These are phyloP conservation scores for Tetraodon nigroviridis DNA, from an alignment of 2,113 vertebrate species.

Conservation along the genomic window DNA sequence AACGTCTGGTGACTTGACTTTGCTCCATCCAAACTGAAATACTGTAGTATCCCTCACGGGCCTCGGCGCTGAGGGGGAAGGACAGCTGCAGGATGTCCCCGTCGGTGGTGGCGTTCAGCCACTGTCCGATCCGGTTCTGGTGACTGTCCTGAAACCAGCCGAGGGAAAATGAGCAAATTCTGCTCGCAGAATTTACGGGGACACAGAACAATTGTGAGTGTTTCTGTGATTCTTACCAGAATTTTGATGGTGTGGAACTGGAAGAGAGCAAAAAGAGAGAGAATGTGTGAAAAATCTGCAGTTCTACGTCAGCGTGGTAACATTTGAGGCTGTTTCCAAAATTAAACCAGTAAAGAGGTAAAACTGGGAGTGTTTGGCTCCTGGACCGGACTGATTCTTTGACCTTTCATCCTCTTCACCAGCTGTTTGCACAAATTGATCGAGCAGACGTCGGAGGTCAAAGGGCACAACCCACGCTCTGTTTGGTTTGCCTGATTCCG, in stretches of 20 bases:
- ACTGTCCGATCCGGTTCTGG: slow-evolving; percentile 65
- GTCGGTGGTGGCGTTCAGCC: slow-evolving; percentile 51
- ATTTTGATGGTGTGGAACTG: slow-evolving; percentile 57
- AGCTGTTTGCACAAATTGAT: neutral
- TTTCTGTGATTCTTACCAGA: slow-evolving; percentile 47
- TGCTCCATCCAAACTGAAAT: slow-evolving; percentile 25
- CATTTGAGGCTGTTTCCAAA: no score
- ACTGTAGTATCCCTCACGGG: slow-evolving; percentile 48
- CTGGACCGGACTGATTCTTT: no score
- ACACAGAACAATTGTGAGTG: neutral
- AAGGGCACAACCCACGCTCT: neutral
- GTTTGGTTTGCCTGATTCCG: neutral
- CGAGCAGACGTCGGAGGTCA: neutral
- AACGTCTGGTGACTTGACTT: slow-evolving; percentile 12
- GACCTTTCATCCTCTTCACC: no score
- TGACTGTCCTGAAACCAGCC: slow-evolving; percentile 45
- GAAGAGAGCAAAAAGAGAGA: slow-evolving; percentile 10
- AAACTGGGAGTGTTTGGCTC: no score
- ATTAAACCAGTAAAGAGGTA: no score
- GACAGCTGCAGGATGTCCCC: slow-evolving; percentile 62
- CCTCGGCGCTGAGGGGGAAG: slow-evolving; percentile 64
- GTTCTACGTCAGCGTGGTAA: neutral
- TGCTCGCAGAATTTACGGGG: neutral
- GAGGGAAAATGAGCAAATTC: neutral
- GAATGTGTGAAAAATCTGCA: neutral